Percentiles rank a stretch among this genome's conserved stretches.
phyloP scores from a whole-genome alignment of 1,140 invertebrate species.

The Ptiloglossa arizonensis region DNA sequence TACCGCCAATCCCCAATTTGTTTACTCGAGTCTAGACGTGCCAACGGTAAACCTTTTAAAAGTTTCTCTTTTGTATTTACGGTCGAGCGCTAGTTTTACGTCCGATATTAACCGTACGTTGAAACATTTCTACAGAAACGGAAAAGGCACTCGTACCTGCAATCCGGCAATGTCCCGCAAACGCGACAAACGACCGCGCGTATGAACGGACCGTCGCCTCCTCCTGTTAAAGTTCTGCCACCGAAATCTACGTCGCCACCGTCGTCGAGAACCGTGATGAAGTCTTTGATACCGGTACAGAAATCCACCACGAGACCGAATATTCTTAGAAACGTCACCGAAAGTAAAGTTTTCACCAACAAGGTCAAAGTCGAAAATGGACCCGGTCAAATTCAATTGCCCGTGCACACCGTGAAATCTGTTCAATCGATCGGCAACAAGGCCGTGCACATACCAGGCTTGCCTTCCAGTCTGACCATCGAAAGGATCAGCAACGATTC shows the following conservation, averaged over 20 bases:
- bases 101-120: neutral
- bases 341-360: slow-evolving; percentile 62
- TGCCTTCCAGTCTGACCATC: slow-evolving; percentile 74
- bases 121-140: slow-evolving; percentile 78
- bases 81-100: too few relatives aligned
- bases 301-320: slow-evolving; percentile 65
- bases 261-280: slow-evolving; percentile 56
- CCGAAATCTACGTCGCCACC: slow-evolving; percentile 63
- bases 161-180: slow-evolving; percentile 80
- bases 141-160: slow-evolving; percentile 78
- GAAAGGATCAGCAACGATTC: slow-evolving; percentile 76
- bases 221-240: slow-evolving; percentile 62
- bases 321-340: slow-evolving; percentile 70
- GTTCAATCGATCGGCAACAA: slow-evolving; percentile 75
- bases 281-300: slow-evolving; percentile 68
- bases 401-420: slow-evolving; percentile 71
- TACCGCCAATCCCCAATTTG: slow-evolving; percentile 83
- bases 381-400: slow-evolving; percentile 67
- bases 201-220: slow-evolving; percentile 75
- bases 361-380: slow-evolving; percentile 67
- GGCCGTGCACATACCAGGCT: slow-evolving; percentile 75
- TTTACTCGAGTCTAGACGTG: slow-evolving; percentile 79
- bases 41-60: slow-evolving; percentile 66
- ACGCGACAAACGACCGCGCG: slow-evolving; percentile 80
- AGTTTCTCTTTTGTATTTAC: neutral